Conservation (phyloP, 2,797 vertebrate species). For the Tadarida brasiliensis region DNA sequence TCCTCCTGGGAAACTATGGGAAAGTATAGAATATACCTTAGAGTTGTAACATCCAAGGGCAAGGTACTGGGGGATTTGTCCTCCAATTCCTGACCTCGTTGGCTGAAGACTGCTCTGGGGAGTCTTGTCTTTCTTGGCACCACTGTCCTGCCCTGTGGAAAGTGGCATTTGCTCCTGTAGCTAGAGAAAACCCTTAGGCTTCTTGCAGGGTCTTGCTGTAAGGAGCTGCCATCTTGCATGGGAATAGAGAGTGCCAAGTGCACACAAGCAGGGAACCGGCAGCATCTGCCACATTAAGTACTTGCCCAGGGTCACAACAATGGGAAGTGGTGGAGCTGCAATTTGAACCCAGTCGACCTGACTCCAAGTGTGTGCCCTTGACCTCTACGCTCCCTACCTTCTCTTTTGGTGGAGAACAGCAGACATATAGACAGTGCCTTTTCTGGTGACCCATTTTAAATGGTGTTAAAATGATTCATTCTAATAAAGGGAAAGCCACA, state of each 20-base stretch:
- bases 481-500: slow-evolving; percentile 57
- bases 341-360: slow-evolving; percentile 12
- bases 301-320: slow-evolving; percentile 35
- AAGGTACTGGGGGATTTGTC: background rate
- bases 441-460: slow-evolving; percentile 55
- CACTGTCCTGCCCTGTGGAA: background rate
- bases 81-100: background rate
- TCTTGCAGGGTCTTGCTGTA: slow-evolving; percentile 40
- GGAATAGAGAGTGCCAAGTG: background rate
- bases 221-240: slow-evolving; percentile 28
- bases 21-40: background rate
- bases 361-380: slow-evolving; percentile 60
- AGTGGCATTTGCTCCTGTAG: background rate
- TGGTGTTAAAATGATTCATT: slow-evolving; percentile 67
- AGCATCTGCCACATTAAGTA: slow-evolving; percentile 5
- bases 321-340: slow-evolving; percentile 1
- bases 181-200: slow-evolving; percentile 24
- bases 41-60: background rate
- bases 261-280: background rate
- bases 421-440: background rate
- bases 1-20: background rate
- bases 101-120: background rate
- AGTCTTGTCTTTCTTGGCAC: background rate
- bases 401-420: slow-evolving; percentile 40
- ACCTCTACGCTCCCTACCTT: background rate